Conservation (phyloP, 2,888 invertebrate genomes). For the Andrena dorsata region DNA sequence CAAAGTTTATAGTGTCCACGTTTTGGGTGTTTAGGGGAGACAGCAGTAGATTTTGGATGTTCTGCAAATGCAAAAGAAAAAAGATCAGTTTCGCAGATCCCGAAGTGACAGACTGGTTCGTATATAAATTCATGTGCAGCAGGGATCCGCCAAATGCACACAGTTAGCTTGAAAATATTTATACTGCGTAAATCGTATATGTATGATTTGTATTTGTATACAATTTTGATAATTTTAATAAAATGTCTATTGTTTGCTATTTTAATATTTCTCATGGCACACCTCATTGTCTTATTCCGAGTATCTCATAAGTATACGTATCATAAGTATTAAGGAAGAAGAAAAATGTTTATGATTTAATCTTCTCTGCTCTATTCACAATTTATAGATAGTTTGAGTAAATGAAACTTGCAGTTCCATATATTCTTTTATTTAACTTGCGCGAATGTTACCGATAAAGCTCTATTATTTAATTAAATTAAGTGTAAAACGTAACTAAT, state of each 20-base stretch:
- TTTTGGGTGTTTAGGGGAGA: constrained; percentile 13
- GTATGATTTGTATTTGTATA: constrained; percentile 24
- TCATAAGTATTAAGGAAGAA: too few species aligned
- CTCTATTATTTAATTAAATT: background rate
- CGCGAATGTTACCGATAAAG: background rate
- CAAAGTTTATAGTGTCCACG: background rate
- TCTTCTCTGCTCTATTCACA: too few species aligned
- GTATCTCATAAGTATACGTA: too few species aligned
- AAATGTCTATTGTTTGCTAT: constrained; percentile 15
- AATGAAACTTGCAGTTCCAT: too few species aligned
- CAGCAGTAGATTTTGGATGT: background rate
- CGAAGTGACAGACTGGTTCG: constrained; percentile 71
- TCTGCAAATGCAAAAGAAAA: constrained; percentile 31
- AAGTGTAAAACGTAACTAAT: background rate
- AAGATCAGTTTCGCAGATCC: constrained; percentile 75
- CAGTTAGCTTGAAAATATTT: background rate
- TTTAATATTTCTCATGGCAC: background rate
- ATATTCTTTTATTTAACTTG: too few species aligned
- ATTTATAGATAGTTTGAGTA: too few species aligned
- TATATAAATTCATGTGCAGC: constrained; percentile 62
- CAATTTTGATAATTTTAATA: constrained; percentile 38
- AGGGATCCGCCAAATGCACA: background rate
- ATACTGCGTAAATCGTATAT: constrained; percentile 2
- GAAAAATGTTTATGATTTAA: too few species aligned
- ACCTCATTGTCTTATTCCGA: too few species aligned